phyloP scores from a whole-genome alignment of 2,888 invertebrate species.

The Mechanitis mazaeus region DNA sequence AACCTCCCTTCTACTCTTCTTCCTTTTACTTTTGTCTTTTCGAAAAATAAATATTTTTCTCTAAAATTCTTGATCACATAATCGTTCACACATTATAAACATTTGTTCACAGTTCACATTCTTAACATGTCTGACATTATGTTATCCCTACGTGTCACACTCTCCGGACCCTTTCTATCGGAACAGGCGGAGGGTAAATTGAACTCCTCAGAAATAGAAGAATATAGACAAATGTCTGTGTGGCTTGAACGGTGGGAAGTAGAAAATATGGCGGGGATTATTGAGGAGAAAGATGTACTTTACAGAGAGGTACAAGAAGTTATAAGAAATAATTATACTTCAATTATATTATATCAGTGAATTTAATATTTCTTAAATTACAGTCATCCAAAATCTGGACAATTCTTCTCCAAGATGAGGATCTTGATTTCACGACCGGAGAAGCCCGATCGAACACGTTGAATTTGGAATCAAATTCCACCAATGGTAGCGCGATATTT shows the following conservation, averaged over 20 bases:
- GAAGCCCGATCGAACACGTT: conserved; percentile 60
- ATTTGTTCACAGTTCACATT: conserved; percentile 42
- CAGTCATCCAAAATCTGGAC: conserved; percentile 75
- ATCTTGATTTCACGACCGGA: conserved; percentile 77
- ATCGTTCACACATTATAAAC: not conserved
- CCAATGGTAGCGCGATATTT: conserved; percentile 31
- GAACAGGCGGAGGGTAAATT: conserved; percentile 54
- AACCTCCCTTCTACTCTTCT: too few species aligned
- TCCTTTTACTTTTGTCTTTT: too few species aligned
- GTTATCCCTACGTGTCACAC: conserved; percentile 41
- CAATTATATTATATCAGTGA: conserved; percentile 16
- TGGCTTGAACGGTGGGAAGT: conserved; percentile 47
- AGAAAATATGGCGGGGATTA: conserved; percentile 4
- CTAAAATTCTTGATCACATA: not conserved
- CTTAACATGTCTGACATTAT: conserved; percentile 36
- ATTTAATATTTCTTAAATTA: not conserved
- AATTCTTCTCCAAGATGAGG: conserved; percentile 75
- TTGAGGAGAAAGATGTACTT: conserved; percentile 11
- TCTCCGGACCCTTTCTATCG: conserved; percentile 59
- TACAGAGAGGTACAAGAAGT: conserved; percentile 13
- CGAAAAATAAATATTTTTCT: too few species aligned
- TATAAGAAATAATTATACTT: not conserved
- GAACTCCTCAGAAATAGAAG: conserved; percentile 41
- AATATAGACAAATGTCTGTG: conserved; percentile 42
- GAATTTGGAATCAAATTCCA: conserved; percentile 38